Evolutionary conservation across 1,140 invertebrate species (phyloP), one percentile per base, ranked within the genome.

Genomic region (Steinernema feltiae): DNA sequence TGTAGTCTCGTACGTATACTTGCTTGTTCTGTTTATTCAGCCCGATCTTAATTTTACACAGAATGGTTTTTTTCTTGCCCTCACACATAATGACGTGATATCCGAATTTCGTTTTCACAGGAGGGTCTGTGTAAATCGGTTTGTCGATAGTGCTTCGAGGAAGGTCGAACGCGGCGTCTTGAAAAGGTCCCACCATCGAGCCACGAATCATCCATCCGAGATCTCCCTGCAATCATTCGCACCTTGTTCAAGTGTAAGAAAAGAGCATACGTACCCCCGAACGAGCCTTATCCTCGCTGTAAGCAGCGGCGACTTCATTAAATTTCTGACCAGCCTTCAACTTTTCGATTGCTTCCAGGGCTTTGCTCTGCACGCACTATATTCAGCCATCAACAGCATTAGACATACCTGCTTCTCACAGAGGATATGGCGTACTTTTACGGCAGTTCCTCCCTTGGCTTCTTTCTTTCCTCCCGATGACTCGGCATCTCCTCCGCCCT

Each of bases 31-130:
- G n/a, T n/a, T n/a, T n/a, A n/a, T n/a, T n/a, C n/a, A n/a, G n/a
- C n/a, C n/a, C n/a, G n/a, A n/a, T n/a, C n/a, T n/a, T n/a, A n/a
- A n/a, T n/a, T n/a, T n/a, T n/a, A n/a, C n/a, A n/a, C n/a, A n/a
- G n/a, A n/a, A n/a, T n/a, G n/a, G n/a, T n/a, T n/a, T n/a, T n/a
- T 90, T 98, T 98, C 89, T 98, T 99, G 70, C 95, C 96, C 90
- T 99, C 97, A n/a, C 99, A 92, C 96, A 99, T 98, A 76, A 99
- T 99, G 81, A 99, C 97, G 86, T 99, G 97, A 89, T 99, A 99
- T 0, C 97, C 97, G 90, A 97, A 97, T 87, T 98, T 98, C 0
- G 97, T 99, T 90, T 98, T 99, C 7, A 99, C 90, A 21, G 97
- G n/a, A n/a, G n/a, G 97, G 88, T 99, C 94, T 27, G 97, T 99